Base-by-base conservation (phyloP, 1,140 invertebrate genomes). In the Drosophila novamexicana region DNA sequence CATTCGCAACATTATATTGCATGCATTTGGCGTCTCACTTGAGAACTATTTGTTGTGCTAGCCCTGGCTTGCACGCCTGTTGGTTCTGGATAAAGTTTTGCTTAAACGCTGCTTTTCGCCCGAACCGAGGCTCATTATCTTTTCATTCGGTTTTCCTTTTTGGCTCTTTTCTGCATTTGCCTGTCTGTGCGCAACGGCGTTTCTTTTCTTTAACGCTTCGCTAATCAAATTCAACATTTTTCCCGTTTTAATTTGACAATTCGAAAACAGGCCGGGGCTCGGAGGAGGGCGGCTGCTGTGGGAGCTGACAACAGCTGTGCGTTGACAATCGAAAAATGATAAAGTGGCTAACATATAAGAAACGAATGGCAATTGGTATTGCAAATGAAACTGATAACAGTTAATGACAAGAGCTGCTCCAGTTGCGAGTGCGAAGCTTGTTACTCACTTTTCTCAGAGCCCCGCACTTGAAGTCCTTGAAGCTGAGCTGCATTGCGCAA, bases 221-320 rank as follows among this genome's bases (percentile, higher is more conserved):
- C 79, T 88, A 89, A 88, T 89, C 83, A 88, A 89, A 88, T 88
- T 88, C 84, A 89, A 83, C 83, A 88, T 88, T 89, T 83, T 80
- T 89, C 84, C 84, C 81, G 77, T 88, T 89, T 89, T 89, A 88
- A 89, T 89, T 88, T 83, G 83, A 88, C 83, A 86, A 88, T 86
- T 82, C 79, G 83, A 82, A 86, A 86, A 79, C 75, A 86, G 78
- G 64, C 75, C 61, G 2, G 16, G 36, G 5, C 34, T 2, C 42
- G 47, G 61, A 22, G 50, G 7, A 12, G 34, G 12, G 18, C 0
- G 40, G 14, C 9, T 8, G 10, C 3, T 5, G 22, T 12, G n/a
- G 9, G 29, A 32, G 53, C 58, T 44, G 66, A 64, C 79, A 88
- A 83, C 83, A 86, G 83, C 83, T 86, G 83, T 42, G 79, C 72